These are phyloP conservation scores for Labeo catla DNA, from an alignment of 2,113 vertebrate species.

Conservation along the genomic window DNA sequence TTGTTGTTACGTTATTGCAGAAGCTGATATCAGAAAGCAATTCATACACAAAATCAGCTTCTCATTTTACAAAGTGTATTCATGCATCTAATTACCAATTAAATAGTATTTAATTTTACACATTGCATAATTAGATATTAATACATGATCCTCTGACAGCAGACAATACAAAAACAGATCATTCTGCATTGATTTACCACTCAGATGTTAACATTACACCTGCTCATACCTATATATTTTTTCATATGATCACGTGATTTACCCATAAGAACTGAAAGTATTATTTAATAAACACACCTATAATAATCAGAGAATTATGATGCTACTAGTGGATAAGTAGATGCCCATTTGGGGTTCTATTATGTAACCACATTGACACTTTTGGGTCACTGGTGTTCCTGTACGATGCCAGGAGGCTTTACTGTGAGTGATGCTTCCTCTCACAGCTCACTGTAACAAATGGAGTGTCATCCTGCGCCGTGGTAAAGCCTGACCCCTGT, in stretches of 20 bases:
- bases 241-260: background rate
- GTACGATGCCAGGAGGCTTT: background rate
- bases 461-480: constrained; percentile 76
- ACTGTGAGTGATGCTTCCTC: constrained; percentile 49
- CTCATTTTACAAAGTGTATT: no score
- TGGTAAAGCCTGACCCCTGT: constrained; percentile 74
- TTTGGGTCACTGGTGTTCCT: background rate
- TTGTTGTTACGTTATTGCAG: no score
- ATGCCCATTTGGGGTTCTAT: background rate
- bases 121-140: no score
- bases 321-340: background rate
- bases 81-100: no score
- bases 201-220: no score
- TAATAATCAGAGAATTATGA: background rate
- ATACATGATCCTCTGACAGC: no score
- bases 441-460: constrained; percentile 69
- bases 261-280: background rate
- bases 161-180: no score
- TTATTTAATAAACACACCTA: background rate
- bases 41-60: no score
- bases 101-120: no score
- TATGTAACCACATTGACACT: background rate
- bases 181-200: no score
- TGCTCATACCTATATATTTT: background rate
- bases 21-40: no score